Evolutionary conservation across 2,888 invertebrate genomes (phyloP).

Genomic region (Meghimatium bilineatum): DNA sequence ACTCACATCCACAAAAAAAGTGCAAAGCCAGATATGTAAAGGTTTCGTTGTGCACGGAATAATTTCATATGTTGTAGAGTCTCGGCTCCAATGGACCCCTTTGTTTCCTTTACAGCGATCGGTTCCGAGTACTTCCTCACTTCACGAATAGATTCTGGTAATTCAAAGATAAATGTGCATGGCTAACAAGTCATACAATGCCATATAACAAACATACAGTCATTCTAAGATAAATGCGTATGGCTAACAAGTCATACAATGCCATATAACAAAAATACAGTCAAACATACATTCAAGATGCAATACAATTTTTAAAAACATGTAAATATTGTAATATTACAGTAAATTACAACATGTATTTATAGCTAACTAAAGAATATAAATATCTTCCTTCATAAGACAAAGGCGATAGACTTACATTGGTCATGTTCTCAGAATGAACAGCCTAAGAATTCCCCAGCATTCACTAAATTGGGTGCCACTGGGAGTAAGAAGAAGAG

Average conservation of each 20-base stretch:
- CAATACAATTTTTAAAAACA: too few relatives aligned
- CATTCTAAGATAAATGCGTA: constrained; percentile 20
- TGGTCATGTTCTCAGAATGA: too few relatives aligned
- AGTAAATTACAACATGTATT: too few relatives aligned
- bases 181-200: constrained; percentile 1
- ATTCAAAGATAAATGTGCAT: constrained; percentile 22
- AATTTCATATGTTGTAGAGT: constrained; percentile 84
- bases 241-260: not conserved
- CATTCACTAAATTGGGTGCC: too few relatives aligned
- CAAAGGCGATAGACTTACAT: too few relatives aligned
- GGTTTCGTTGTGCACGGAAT: constrained; percentile 97
- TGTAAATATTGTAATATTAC: too few relatives aligned
- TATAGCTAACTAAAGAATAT: too few relatives aligned
- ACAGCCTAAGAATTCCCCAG: too few relatives aligned
- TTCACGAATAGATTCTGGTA: constrained; percentile 91
- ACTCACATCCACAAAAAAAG: constrained; percentile 87
- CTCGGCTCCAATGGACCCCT: constrained; percentile 78
- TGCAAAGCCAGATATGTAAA: constrained; percentile 98
- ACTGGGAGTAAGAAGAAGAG: too few relatives aligned
- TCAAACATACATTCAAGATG: not conserved
- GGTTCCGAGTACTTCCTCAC: constrained; percentile 90
- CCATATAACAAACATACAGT: not conserved
- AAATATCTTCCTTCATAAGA: too few relatives aligned
- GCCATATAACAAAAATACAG: not conserved
- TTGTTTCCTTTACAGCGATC: not conserved